Base-by-base conservation (phyloP, 2,797 vertebrate genomes). In the Acipenser ruthenus region DNA sequence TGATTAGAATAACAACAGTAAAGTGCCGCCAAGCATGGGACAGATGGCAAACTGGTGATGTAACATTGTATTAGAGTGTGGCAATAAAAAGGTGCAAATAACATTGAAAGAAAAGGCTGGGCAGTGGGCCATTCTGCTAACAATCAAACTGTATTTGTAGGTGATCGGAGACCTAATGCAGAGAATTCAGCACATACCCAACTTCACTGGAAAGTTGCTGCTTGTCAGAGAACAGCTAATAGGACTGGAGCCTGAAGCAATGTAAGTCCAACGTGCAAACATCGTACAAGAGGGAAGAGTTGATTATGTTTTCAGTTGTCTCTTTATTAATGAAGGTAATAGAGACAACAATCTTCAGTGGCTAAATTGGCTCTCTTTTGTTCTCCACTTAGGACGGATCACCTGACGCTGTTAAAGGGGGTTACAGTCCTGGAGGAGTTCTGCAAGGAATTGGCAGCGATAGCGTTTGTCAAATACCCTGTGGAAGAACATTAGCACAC, bases 371-470 rank as follows among this genome's bases (percentile, higher is more conserved):
- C 37, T 37, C 37, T 37, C 60, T 4, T 2, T 56, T 62, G 10
- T 62, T 23, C 12, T 0, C 63, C 52, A 64, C 48, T 68, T 67
- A 96, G 94, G 75, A 71, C 86, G 79, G 89, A 93, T 65, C 91
- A 95, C 68, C 72, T 77, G 62, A 90, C 86, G 10, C 82, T 97
- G 52, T 79, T 95, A 55, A 84, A 87, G 68, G 95, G 90, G 0
- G 87, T 95, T 71, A 91, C 96, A 0, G 89, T 97, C 49, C 86
- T 97, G 7, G 94, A 96, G 80, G 95, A 96, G 77, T 97, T 96
- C 89, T 96, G 94, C 79, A 95, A 95, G 80, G 95, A 96, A 74
- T 84, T 96, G 62, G 94, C 94, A 0, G 94, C 95, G 52, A 88
- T 96, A 0, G 86, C 88, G 10, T 92, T 95, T 6, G 92, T 96